Base-by-base conservation (phyloP, 2,797 vertebrate genomes). In the Siniperca scherzeri region DNA sequence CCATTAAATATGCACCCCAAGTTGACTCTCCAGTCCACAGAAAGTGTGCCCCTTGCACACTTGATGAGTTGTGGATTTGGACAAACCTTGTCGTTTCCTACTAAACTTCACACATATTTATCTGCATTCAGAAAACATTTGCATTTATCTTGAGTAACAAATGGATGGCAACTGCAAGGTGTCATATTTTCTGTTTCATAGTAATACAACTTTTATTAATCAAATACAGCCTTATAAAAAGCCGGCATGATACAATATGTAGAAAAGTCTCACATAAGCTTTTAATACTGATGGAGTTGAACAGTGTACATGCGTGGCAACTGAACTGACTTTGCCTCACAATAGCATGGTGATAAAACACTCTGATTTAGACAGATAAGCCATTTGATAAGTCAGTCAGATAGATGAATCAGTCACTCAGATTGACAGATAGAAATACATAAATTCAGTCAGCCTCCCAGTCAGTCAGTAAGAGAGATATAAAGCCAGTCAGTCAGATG, bases 401-500 rank as follows among this genome's bases (percentile, higher is more conserved):
- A 66, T 4, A 44, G 67, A 73, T 38, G 30, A 16, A 52, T 50
- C 11, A 77, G 42, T 64, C 7, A 3, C 30, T 69, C 56, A 66
- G 46, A 71, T 10, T 42, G 77, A 53, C 33, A 14, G 30, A 22
- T 22, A 68, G 66, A 50, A 36, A 22, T 10, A 13, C 48, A 22
- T 57, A 4, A 62, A 44, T 40, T 55, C 73, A 42, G 12, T 74
- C 52, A 25, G 64, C 48, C 52, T 57, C 56, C 33, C 19, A 40
- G 44, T 68, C 70, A 74, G 46, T 67, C 81, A 77, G 52, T 73
- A 69, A 68, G 60, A 57, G 14, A 7, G 13, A 77, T 80, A 22
- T 78, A 68, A 67, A 74, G 56, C 25, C 48, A 61, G 65, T 64
- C 59, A 80, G 74, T 83, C 36, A 60, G 78, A 74, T n/a, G 30